Evolutionary conservation across 2,113 vertebrate species (phyloP).

Genomic region (Struthio camelus): DNA sequence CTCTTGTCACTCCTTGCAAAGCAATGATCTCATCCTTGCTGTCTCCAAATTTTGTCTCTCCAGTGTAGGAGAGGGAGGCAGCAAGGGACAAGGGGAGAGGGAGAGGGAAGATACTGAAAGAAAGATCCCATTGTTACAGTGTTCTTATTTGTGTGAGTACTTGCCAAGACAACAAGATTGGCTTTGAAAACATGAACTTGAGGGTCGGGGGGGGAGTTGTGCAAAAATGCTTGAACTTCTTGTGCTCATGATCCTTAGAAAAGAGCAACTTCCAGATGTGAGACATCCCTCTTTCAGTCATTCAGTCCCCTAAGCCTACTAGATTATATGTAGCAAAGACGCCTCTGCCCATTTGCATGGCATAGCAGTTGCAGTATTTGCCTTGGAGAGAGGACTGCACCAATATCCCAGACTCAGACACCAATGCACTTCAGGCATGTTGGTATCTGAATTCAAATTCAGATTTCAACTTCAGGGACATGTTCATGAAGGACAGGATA

Average conservation of each 20-base stretch:
- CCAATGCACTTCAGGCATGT: background rate
- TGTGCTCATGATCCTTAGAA: background rate
- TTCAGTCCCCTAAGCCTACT: background rate
- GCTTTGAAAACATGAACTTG: conserved; percentile 56
- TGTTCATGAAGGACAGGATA: background rate
- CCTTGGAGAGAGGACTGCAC: background rate
- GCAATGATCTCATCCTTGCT: conserved; percentile 64
- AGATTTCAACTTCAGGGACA: background rate
- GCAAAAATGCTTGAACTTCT: conserved; percentile 50
- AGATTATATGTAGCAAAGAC: background rate
- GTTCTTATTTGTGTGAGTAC: conserved; percentile 53
- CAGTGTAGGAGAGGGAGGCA: conserved; percentile 40
- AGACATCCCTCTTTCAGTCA: background rate
- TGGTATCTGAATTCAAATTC: background rate
- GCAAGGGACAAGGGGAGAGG: conserved; percentile 24
- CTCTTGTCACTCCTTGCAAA: conserved; percentile 44
- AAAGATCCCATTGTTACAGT: conserved; percentile 71
- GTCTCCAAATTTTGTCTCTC: conserved; percentile 63
- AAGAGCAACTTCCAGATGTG: conserved; percentile 59
- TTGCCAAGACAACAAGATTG: conserved; percentile 67
- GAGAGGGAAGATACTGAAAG: background rate
- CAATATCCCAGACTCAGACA: background rate
- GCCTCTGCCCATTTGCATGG: background rate
- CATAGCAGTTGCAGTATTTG: background rate
- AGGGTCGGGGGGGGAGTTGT: conserved; percentile 32